These are phyloP conservation scores for Syrphus vitripennis DNA, from an alignment of 2,888 invertebrate genomes.

Conservation along the genomic window DNA sequence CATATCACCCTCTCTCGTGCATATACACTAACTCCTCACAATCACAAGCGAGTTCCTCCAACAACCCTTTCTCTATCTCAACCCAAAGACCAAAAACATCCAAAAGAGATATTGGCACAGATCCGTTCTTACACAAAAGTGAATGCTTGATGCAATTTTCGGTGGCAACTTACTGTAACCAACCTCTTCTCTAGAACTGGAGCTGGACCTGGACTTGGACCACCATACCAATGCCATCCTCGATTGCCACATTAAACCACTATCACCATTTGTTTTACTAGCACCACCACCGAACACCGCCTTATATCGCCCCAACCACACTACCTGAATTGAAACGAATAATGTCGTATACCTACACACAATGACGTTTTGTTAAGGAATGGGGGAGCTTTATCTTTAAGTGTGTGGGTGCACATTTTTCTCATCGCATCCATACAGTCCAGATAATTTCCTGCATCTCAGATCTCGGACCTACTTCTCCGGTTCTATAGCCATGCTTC, in stretches of 20 bases:
- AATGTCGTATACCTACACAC: conserved; percentile 63
- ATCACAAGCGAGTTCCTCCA: not conserved
- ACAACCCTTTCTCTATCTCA: conserved; percentile 8
- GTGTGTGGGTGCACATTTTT: conserved; percentile 4
- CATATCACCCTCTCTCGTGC: not conserved
- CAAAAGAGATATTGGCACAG: conserved; percentile 68
- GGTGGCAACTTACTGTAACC: conserved; percentile 70
- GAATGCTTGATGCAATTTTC: conserved; percentile 71
- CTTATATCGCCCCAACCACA: conserved; percentile 43
- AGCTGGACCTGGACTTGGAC: too few relatives aligned
- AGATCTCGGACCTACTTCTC: conserved; percentile 53
- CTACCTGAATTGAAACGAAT: conserved; percentile 66
- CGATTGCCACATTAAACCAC: conserved; percentile 57
- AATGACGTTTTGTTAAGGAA: conserved; percentile 43
- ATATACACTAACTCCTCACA: not conserved
- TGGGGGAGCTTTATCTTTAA: conserved; percentile 24
- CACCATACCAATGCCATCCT: too few relatives aligned
- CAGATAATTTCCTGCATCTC: conserved; percentile 65
- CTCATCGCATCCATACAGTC: conserved; percentile 15
- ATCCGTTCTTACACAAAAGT: conserved; percentile 70
- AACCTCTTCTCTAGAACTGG: conserved; percentile 42
- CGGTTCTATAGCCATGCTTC: conserved; percentile 44
- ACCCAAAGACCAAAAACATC: conserved; percentile 33
- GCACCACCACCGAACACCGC: conserved; percentile 44
- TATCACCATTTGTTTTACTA: conserved; percentile 67